These are phyloP conservation scores for Acanthosoma haemorrhoidale DNA, from an alignment of 2,888 invertebrate genomes.

Conservation along the genomic window DNA sequence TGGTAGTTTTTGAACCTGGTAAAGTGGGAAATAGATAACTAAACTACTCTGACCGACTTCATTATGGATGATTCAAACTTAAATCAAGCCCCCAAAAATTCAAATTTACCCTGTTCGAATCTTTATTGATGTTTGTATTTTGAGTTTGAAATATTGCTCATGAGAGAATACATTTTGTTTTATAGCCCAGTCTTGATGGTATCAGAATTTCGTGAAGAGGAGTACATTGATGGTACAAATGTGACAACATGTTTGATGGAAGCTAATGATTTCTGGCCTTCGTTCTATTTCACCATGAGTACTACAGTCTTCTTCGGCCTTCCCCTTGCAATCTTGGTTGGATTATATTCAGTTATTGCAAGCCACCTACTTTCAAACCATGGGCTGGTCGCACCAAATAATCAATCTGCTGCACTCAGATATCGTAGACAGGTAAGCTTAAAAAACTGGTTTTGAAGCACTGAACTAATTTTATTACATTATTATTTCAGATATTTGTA, in stretches of 20 bases:
- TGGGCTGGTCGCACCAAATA: conserved; percentile 58
- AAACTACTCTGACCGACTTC: too few species aligned
- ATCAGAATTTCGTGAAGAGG: conserved; percentile 66
- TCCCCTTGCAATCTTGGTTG: conserved; percentile 72
- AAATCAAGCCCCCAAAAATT: too few species aligned
- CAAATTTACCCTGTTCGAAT: too few species aligned
- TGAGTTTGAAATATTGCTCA: too few species aligned
- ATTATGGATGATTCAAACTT: too few species aligned
- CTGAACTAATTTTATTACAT: too few species aligned
- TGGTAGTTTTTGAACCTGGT: too few species aligned
- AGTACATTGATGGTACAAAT: conserved; percentile 64
- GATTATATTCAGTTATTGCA: conserved; percentile 79
- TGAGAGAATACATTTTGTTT: conserved; percentile 20
- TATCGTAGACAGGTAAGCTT: conserved; percentile 33
- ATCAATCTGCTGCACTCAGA: conserved; percentile 45
- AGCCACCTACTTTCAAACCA: conserved; percentile 78
- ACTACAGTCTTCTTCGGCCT: conserved; percentile 79
- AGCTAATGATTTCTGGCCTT: conserved; percentile 70
- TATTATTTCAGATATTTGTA: too few species aligned
- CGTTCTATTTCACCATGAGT: conserved; percentile 71
- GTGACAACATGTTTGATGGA: conserved; percentile 76
- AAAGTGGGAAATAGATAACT: too few species aligned
- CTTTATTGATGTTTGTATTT: too few species aligned
- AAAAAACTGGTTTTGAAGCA: too few species aligned
- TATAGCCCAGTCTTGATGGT: conserved; percentile 79